Conservation (phyloP, 2,888 invertebrate genomes). For the Cheilosia pagana region DNA sequence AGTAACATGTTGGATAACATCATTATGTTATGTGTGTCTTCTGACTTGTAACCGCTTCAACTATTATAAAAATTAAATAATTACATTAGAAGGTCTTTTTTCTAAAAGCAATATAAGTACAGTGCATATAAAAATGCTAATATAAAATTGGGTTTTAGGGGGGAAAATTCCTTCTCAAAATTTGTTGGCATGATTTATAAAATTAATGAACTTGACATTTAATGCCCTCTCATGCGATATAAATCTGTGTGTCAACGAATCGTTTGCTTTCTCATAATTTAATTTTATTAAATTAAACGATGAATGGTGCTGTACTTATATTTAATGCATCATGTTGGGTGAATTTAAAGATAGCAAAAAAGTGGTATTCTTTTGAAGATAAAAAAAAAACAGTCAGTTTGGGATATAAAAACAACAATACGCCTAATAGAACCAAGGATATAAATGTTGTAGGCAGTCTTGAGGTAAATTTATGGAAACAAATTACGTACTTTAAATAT, state of each 20-base stretch:
- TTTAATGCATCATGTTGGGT: not conserved
- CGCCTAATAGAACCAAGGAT: not conserved
- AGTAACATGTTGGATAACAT: no score
- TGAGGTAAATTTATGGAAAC: no score
- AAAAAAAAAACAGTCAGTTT: not conserved
- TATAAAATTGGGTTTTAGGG: not conserved
- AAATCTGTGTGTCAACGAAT: constrained; percentile 14
- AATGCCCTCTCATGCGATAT: constrained; percentile 24
- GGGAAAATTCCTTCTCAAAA: not conserved
- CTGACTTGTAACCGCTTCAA: no score
- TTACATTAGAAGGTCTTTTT: no score
- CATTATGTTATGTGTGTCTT: no score
- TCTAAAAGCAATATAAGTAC: no score
- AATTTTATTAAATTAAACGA: constrained; percentile 1
- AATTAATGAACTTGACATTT: constrained; percentile 64
- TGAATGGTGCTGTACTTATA: not conserved
- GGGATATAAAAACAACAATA: not conserved
- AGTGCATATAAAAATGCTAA: not conserved
- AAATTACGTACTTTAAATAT: no score
- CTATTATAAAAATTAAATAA: no score
- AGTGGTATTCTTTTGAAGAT: not conserved
- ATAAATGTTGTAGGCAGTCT: no score
- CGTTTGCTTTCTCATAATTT: constrained; percentile 14
- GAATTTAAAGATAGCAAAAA: not conserved
- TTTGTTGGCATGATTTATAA: constrained; percentile 38